These are phyloP conservation scores for Tromatobia lineatoria DNA, from an alignment of 2,888 invertebrate species.

Conservation along the genomic window DNA sequence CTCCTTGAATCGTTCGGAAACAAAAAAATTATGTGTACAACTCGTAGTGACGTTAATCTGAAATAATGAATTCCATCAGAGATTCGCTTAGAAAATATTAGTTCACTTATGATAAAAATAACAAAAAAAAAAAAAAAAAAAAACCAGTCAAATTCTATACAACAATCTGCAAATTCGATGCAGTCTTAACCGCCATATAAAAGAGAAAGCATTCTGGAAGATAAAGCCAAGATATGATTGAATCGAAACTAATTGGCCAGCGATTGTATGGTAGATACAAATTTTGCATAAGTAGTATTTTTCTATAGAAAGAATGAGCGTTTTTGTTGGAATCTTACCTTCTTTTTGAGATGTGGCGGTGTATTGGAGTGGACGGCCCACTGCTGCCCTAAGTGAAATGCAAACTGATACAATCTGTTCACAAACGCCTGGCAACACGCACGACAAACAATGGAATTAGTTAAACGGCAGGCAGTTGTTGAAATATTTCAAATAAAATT, in stretches of 20 bases:
- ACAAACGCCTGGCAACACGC: constrained; percentile 87
- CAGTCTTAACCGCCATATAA: not conserved
- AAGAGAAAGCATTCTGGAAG: not conserved
- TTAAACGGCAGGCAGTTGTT: constrained; percentile 81
- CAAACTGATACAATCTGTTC: constrained; percentile 89
- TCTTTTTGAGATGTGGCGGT: constrained; percentile 89
- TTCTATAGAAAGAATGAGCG: not conserved
- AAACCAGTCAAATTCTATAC: not conserved
- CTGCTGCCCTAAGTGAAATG: constrained; percentile 94
- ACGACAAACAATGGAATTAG: constrained; percentile 85
- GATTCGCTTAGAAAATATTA: not conserved
- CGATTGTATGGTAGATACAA: not conserved
- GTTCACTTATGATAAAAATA: not conserved
- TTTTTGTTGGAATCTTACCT: constrained; percentile 86
- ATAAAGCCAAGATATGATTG: not conserved
- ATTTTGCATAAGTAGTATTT: constrained; percentile 24
- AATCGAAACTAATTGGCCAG: not conserved
- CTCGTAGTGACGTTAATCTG: constrained; percentile 27
- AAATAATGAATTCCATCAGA: constrained; percentile 45
- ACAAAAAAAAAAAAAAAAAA: not conserved
- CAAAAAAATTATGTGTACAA: not conserved
- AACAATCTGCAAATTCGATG: not conserved
- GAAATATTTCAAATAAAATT: constrained; percentile 19
- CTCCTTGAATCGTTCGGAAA: not conserved
- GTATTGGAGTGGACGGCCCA: constrained; percentile 88